Evolutionary conservation across 2,113 vertebrate species (phyloP), one percentile per base, ranked within the genome.

Genomic region (Macaca mulatta): DNA sequence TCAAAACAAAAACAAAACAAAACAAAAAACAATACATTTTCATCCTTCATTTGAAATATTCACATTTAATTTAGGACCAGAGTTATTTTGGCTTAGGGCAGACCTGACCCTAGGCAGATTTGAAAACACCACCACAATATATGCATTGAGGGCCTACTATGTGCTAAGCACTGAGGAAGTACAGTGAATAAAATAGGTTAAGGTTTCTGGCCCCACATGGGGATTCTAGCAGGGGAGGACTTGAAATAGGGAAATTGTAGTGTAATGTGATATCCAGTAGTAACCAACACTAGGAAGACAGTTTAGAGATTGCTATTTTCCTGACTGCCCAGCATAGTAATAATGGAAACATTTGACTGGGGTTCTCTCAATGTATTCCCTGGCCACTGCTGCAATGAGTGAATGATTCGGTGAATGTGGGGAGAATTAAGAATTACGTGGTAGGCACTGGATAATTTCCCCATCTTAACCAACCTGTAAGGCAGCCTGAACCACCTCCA

Each of bases 331-430:
- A 57, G 9, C 27, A 12, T 4, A 20, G 35, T 40, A 27, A 52
- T 27, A 16, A 67, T 0, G 5, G 27, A 55, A 23, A 22, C 5
- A 14, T 23, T 38, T 70, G 4, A 2, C 2, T 32, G 10, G 13
- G 69, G 72, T 12, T 55, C 7, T 2, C 22, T 77, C 6, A 11
- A 30, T 84, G 8, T 0, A 8, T 0, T 59, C 38, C 12, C 16
- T n/a, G 57, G 50, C 22, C 22, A 43, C 32, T 5, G 40, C 16
- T 84, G 3, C 20, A 5, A 3, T 45, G 8, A 12, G 16, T 11
- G 2, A 25, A 0, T 2, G 32, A 6, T 20, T 20, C 18, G 7
- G 16, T 55, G 7, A 64, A 1, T 25, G 2, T 2, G 40, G 8
- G 23, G 8, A 92, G 16, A 25, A 74, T 30, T 64, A 10, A 52